These are phyloP conservation scores for Philaethria dido DNA, from an alignment of 2,888 invertebrate genomes.

Conservation along the genomic window DNA sequence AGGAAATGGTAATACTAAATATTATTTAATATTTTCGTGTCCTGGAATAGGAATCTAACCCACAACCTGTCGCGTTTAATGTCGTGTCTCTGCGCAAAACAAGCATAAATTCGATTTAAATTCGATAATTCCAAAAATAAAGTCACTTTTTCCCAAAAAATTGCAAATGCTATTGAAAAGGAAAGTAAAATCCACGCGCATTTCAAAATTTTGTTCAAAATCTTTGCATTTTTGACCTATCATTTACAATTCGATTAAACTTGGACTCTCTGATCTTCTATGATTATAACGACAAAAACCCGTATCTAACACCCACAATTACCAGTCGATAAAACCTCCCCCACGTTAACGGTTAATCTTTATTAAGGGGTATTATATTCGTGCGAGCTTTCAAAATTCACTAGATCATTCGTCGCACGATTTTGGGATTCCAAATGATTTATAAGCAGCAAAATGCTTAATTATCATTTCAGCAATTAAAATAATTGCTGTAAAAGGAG, in stretches of 20 bases:
- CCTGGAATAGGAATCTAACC: too few relatives aligned
- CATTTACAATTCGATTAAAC: not conserved
- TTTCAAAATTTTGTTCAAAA: too few relatives aligned
- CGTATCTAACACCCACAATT: constrained; percentile 16
- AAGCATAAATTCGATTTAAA: too few relatives aligned
- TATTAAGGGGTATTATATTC: constrained; percentile 74
- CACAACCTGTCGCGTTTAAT: too few relatives aligned
- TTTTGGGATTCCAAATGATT: constrained; percentile 60
- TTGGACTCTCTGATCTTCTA: not conserved
- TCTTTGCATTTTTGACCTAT: not conserved
- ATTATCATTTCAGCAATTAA: constrained; percentile 16
- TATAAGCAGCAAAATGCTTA: constrained; percentile 45
- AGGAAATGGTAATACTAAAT: too few relatives aligned
- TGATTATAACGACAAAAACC: constrained; percentile 3
- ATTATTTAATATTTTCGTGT: too few relatives aligned
- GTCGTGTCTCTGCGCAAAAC: too few relatives aligned
- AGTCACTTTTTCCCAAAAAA: too few relatives aligned
- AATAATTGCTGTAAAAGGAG: not conserved
- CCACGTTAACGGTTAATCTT: constrained; percentile 65
- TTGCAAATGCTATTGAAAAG: too few relatives aligned
- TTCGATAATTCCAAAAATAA: too few relatives aligned
- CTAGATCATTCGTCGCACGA: constrained; percentile 57
- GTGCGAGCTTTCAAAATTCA: constrained; percentile 47
- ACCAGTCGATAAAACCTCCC: constrained; percentile 48
- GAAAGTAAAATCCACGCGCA: too few relatives aligned